Evolutionary conservation across 2,113 vertebrate genomes (phyloP), one percentile per base, ranked within the genome.

Genomic region (Phyllostomus discolor): DNA sequence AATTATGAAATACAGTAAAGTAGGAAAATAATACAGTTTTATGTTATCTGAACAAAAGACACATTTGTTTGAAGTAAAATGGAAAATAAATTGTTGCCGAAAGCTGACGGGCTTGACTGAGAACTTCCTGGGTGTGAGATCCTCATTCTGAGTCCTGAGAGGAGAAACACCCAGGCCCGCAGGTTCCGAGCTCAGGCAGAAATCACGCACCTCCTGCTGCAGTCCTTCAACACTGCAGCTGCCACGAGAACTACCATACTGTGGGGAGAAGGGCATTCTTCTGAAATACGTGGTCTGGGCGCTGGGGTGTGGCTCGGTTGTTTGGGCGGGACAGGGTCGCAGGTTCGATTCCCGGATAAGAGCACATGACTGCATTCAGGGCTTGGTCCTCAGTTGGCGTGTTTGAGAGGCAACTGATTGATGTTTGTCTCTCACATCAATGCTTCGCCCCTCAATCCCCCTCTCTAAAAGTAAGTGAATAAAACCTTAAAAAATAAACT

Each of bases 11-110:
- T 46, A 59, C 50, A 64, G 54, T 22, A 50, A 86, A 83, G 38
- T 20, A 57, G 46, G 41, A 83, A 87, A 93, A 88, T 24, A 81
- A 59, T 46, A 38, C 48, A 46, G 57, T 38, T 38, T 91, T 57
- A 35, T 35, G 14, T 20, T 88, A 46, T 76, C 73, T 76, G 90
- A 89, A 81, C 17, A 73, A 93, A 93, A 14, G 43, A 73, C 16
- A 84, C 70, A 84, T 59, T 66, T 76, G 8, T 94, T 28, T 91
- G 87, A 95, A 95, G 81, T 59, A 81, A 81, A 59, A 41, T 54
- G 38, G 24, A 43, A 66, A 84, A 76, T 43, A 59, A 66, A 43
- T 52, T 33, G 17, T 35, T 57, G 33, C 31, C 50, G 7, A 64
- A 86, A 84, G 46, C 12, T 64, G 10, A 86, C 10, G 48, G 26